Evolutionary conservation across 2,797 vertebrate genomes (phyloP).

Genomic region (Manis javanica): DNA sequence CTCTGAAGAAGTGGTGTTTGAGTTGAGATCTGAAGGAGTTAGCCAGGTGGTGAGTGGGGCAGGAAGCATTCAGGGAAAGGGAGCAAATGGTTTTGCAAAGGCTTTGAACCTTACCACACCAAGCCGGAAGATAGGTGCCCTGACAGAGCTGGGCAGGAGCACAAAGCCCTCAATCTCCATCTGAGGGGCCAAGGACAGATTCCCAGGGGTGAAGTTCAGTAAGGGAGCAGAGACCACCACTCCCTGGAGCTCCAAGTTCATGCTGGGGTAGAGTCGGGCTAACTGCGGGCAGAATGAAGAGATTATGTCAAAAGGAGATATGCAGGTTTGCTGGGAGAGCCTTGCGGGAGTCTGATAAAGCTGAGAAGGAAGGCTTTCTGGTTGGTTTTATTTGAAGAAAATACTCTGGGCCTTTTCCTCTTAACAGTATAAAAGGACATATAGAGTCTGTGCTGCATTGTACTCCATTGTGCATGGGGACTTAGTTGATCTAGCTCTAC

Average conservation of each 20-base stretch:
- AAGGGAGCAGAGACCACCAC: conserved; percentile 74
- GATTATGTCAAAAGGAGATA: background rate
- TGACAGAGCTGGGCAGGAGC: conserved; percentile 78
- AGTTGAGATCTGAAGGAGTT: background rate
- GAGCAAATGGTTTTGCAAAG: background rate
- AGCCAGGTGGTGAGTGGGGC: no score
- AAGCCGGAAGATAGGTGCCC: conserved; percentile 83
- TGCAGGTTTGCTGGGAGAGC: background rate
- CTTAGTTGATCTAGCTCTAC: no score
- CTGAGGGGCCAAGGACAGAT: conserved; percentile 73
- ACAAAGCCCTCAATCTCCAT: conserved; percentile 85
- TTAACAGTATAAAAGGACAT: background rate
- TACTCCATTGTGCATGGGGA: background rate
- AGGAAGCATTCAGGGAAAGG: background rate
- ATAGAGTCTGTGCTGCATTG: accelerated
- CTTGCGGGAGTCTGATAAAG: background rate
- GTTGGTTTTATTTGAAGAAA: background rate
- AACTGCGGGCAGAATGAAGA: conserved; percentile 79
- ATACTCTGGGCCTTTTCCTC: background rate
- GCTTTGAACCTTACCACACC: conserved; percentile 80
- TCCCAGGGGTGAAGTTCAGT: conserved; percentile 79
- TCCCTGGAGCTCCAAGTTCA: conserved; percentile 84
- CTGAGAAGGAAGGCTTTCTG: background rate
- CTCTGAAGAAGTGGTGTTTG: background rate
- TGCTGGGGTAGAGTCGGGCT: conserved; percentile 83